These are phyloP conservation scores for Erpobdella octoculata DNA, from an alignment of 2,888 invertebrate species.

Conservation along the genomic window DNA sequence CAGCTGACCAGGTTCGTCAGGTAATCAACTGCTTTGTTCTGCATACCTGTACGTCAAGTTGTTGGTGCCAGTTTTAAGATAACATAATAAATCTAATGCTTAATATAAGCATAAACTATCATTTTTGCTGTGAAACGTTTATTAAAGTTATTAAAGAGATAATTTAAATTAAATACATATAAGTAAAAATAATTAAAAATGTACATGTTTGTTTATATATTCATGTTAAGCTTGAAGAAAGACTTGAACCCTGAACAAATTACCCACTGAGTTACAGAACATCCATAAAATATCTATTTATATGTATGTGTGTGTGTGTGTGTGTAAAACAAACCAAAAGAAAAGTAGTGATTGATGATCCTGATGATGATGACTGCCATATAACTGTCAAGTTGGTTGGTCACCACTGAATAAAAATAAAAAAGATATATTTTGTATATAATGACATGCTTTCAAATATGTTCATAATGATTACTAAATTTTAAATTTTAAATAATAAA, in stretches of 20 bases:
- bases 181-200: not conserved
- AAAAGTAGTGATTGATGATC: slow-evolving; percentile 39
- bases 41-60: slow-evolving; percentile 42
- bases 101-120: not conserved
- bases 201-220: not conserved
- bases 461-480: not conserved
- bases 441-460: not conserved
- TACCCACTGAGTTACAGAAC: too few species aligned
- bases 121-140: not conserved
- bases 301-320: too few species aligned
- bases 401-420: slow-evolving; percentile 44
- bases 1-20: slow-evolving; percentile 41
- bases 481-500: slow-evolving; percentile 1
- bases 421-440: not conserved
- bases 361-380: slow-evolving; percentile 45
- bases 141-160: too few species aligned
- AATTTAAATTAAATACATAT: too few species aligned
- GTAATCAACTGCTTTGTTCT: slow-evolving; percentile 38
- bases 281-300: too few species aligned
- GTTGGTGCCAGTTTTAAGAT: too few species aligned
- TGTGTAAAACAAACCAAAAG: not conserved
- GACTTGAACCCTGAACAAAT: too few species aligned
- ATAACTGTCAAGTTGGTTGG: slow-evolving; percentile 48
- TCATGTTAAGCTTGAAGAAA: not conserved
- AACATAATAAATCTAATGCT: not conserved